Evolutionary conservation across 1,140 invertebrate genomes (phyloP).

Genomic region (Metaphire vulgaris): DNA sequence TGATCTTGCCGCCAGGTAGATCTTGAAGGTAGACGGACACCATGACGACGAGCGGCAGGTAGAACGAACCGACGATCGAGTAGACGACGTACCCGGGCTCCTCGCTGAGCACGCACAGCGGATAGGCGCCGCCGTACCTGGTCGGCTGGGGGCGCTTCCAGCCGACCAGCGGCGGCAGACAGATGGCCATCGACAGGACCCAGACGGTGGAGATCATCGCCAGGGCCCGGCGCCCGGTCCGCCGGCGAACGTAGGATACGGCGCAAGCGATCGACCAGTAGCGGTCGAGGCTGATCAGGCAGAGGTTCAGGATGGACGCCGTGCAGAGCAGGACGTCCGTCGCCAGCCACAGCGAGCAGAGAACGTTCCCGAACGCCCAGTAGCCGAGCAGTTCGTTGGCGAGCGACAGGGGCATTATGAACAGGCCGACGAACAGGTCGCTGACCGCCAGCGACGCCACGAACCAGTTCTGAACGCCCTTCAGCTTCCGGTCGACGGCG

Average conservation of each 20-base stretch:
- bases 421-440: conserved; percentile 85
- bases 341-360: conserved; percentile 58
- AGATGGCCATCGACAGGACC: conserved; percentile 49
- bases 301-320: conserved; percentile 92
- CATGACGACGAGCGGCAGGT: conserved; percentile 66
- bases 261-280: conserved; percentile 97
- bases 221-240: conserved; percentile 77
- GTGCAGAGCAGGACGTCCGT: conserved; percentile 95
- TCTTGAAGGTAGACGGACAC: conserved; percentile 53
- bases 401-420: conserved; percentile 99
- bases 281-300: conserved; percentile 86
- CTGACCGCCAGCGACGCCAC: conserved; percentile 91
- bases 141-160: too few species aligned
- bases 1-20: conserved; percentile 39
- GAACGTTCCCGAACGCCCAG: conserved; percentile 76
- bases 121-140: conserved; percentile 43
- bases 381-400: too few species aligned
- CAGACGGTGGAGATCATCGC: conserved; percentile 78
- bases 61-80: conserved; percentile 85
- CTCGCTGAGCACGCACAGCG: too few species aligned
- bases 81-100: conserved; percentile 84
- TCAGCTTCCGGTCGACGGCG: conserved; percentile 61
- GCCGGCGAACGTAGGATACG: conserved; percentile 83
- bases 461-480: conserved; percentile 97
- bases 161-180: conserved; percentile 50